Conservation (phyloP, 2,888 invertebrate species). For the Ochropleura plecta region DNA sequence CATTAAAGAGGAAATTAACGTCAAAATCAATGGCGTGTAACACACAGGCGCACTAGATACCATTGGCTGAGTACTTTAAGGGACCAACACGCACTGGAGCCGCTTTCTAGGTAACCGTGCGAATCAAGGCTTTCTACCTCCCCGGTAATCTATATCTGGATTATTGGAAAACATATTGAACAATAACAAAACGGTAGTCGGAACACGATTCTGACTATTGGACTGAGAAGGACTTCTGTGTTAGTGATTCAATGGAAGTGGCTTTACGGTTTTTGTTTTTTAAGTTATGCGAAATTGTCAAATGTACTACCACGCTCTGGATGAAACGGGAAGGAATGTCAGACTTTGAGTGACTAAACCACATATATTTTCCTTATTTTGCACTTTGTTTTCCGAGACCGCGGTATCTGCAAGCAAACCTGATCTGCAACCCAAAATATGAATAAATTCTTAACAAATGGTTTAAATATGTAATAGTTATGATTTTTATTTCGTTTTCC, state of each 20-base stretch:
- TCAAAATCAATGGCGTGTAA: conserved; percentile 55
- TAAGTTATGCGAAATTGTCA: too few relatives aligned
- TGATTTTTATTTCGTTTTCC: too few relatives aligned
- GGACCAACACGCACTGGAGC: conserved; percentile 72
- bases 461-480: too few relatives aligned
- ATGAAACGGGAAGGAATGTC: too few relatives aligned
- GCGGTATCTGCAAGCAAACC: too few relatives aligned
- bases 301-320: too few relatives aligned
- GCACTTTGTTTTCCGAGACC: too few relatives aligned
- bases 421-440: too few relatives aligned
- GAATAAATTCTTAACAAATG: too few relatives aligned
- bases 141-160: conserved; percentile 84
- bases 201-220: conserved; percentile 80
- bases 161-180: conserved; percentile 90
- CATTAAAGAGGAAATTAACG: conserved; percentile 57
- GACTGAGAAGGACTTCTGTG: conserved; percentile 65
- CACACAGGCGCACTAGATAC: conserved; percentile 40
- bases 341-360: too few relatives aligned
- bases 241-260: conserved; percentile 70
- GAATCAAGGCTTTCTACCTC: conserved; percentile 79
- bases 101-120: conserved; percentile 80
- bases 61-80: conserved; percentile 67
- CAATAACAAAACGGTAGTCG: conserved; percentile 88
- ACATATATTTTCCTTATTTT: too few relatives aligned
- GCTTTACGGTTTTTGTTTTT: not conserved